Base-by-base conservation (phyloP, 2,888 invertebrate species). In the Ptychoptera albimana region DNA sequence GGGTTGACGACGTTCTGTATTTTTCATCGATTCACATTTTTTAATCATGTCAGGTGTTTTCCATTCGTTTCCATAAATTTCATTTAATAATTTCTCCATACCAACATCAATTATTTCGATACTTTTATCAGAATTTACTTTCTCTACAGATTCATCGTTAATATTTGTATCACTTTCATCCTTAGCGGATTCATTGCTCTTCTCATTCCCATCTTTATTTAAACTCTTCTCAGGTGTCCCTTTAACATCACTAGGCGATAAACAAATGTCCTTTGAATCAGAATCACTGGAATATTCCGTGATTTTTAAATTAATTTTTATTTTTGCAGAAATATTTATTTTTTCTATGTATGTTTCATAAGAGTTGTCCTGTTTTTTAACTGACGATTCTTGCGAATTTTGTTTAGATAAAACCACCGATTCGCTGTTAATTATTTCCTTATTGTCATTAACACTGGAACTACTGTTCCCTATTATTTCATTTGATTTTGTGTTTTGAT, bases 301-400 rank as follows among this genome's bases (percentile, higher is more conserved):
- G 44, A 64, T 57, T 16, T 60, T 56, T 35, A 64, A 59, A 48
- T 63, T 60, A 13, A 64, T 64, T 46, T 61, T 62, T 11, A 64
- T 60, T 49, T 59, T 64, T 1, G 64, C 62, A 1, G 64, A 61
- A 36, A 64, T 63, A 49, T 60, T 64, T 9, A 63, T 57, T 53
- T 56, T 55, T 16, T 58, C 52, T 42, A 56, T 45, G 13, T 39
- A 46, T 35, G 41, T 31, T n/a, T 10, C 7, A 8, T 29, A 1
- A 16, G 10, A 30, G 14, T 15, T 16, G 31, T 23, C 31, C 13
- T 47, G 44, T 31, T 48, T 40, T 41, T 29, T 35, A 7, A 45
- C 1, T 39, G 44, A 1, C 1, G 30, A 11, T 13, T 29, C 23
- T 9, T 36, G 23, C 10, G 38, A 15, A 16, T 43, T 38, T 16